These are phyloP conservation scores for Hexactinellida sp. DNA, from an alignment of 37 sponge, comb jelly and placozoan species.

Conservation along the genomic window DNA sequence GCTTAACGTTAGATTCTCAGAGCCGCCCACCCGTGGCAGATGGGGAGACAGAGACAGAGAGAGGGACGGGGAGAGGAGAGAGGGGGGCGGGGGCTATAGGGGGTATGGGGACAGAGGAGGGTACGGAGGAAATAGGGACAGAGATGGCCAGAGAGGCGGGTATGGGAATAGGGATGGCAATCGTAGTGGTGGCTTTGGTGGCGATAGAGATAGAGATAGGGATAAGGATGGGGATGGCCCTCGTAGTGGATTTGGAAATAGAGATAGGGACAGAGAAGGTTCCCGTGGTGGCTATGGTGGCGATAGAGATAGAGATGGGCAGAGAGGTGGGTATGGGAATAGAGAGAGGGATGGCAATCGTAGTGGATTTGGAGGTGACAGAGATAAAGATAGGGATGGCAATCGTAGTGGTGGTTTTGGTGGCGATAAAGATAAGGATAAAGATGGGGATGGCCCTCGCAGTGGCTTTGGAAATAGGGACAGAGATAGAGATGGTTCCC, in stretches of 20 bases:
- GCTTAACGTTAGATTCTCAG: neutral
- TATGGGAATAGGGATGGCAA: neutral
- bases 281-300: neutral
- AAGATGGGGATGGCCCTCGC: no score
- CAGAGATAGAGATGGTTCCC: neutral
- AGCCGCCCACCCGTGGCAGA: neutral
- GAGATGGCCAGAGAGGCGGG: neutral
- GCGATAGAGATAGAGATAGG: neutral
- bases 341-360: neutral
- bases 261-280: neutral
- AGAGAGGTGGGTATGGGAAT: neutral
- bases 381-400: neutral
- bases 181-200: neutral
- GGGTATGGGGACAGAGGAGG: neutral
- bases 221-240: neutral
- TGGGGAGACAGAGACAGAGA: neutral
- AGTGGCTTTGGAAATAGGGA: neutral
- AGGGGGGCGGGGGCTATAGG: neutral
- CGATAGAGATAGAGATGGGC: neutral
- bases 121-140: neutral
- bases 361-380: neutral
- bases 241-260: neutral
- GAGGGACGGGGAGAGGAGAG: neutral
- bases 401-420: neutral
- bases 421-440: neutral